Evolutionary conservation across 2,888 invertebrate species (phyloP), one percentile per base, ranked within the genome.

Genomic region (Heteromyza rotundicornis): DNA sequence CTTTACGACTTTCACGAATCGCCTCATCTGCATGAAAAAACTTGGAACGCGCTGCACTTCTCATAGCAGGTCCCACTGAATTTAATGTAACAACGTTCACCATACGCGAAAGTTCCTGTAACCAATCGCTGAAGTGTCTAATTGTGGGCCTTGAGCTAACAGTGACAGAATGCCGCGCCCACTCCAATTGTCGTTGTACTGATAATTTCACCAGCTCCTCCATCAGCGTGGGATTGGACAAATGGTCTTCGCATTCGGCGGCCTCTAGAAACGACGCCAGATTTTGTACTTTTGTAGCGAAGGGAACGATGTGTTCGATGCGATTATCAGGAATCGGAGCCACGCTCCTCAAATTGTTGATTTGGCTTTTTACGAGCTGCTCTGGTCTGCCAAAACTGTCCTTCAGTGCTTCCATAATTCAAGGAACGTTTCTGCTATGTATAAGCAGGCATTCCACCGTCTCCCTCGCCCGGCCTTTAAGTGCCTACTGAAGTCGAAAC

Each of bases 201-300:
- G n/a, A 61, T n/a, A 66, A 19, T 35, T 64, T 66, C 7, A n/a
- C 2, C 19, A 67, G 20, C 32, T 65, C 59, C 0, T 64, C 59
- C 62, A 66, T 57, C 1, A 68, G 54, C 14, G 57, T 64, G 8
- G 64, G 60, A 22, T 64, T 66, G 1, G 23, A 10, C 23, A 68
- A 17, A 35, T 66, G 66, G n/a, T 66, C 58, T 10, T 60, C 56
- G 27, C 61, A 57, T 2, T 60, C 20, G 2, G 62, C 59, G 5
- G 67, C 47, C 47, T 60, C 35, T 16, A 68, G 27, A 56, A 65
- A 65, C 12, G 61, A 55, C 1, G 64, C 22, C 7, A 68, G 24
- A 50, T 66, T 67, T 23, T 62, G 60, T 10, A 67, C 63, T 23
- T 65, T 67, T 2, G 62, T 64, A 1, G 66, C 62, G 16, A 66